Conservation (phyloP, 2,797 vertebrate species). For the Melanotaenia parkinsoni region DNA sequence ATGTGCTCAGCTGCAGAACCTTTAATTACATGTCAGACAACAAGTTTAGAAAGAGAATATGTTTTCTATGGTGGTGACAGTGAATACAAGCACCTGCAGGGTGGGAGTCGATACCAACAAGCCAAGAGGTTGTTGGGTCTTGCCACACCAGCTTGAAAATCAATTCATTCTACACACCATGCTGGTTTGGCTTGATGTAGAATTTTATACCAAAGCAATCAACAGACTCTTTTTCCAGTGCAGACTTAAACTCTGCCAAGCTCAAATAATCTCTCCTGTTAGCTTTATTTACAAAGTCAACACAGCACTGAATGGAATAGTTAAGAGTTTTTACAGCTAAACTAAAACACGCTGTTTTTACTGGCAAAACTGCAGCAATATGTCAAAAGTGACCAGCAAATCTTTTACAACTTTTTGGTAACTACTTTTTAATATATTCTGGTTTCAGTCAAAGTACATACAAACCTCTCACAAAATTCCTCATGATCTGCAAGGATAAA, state of each 20-base stretch:
- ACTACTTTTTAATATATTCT: constrained; percentile 11
- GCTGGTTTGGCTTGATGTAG: constrained; percentile 52
- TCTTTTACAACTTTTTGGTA: background rate
- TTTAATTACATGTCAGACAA: background rate
- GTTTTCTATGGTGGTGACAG: constrained; percentile 27
- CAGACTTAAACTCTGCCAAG: constrained; percentile 40
- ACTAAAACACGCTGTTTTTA: constrained; percentile 32
- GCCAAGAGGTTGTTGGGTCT: constrained; percentile 25
- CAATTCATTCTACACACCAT: constrained; percentile 44
- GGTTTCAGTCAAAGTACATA: background rate
- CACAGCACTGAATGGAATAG: constrained; percentile 28
- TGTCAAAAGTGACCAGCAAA: constrained; percentile 9
- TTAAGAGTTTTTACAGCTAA: constrained; percentile 28
- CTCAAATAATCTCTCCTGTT: constrained; percentile 49
- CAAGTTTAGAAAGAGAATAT: constrained; percentile 17
- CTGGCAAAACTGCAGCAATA: constrained; percentile 13
- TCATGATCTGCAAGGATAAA: background rate
- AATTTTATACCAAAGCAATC: constrained; percentile 52
- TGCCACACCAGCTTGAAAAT: constrained; percentile 59
- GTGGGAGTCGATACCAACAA: constrained; percentile 37
- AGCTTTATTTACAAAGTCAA: constrained; percentile 62
- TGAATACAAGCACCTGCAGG: constrained; percentile 61
- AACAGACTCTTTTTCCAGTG: constrained; percentile 44
- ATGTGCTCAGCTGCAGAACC: background rate
- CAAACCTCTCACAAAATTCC: background rate